Evolutionary conservation across 1,140 invertebrate genomes (phyloP), one percentile per base, ranked within the genome.

Genomic region (Aphelinus certus): DNA sequence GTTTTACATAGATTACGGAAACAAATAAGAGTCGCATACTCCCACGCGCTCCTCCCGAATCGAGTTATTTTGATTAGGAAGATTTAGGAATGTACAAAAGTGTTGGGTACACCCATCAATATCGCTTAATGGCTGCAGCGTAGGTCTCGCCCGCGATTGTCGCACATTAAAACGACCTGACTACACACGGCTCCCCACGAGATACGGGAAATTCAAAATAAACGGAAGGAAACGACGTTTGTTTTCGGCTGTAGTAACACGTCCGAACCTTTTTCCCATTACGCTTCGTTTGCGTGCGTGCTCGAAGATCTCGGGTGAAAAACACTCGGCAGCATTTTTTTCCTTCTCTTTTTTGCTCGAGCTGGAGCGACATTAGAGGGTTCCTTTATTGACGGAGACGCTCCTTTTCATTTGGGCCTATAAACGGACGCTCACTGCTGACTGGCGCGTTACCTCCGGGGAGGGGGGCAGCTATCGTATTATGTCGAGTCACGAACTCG

Each of bases 401-500:
- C 61, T 71, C 69, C 77, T 74, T 70, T 71, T 73, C 71, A 77
- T 73, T 71, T 63, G 26, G 63, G 66, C 70, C 71, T 82, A 82
- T 83, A 74, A 80, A 82, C 75, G 69, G 10, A 55, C 56, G 45
- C 49, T 6, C 26, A 49, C 7, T 48, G 48, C 26, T 5, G 6
- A 53, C 43, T 26, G 7, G 76, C 26, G 26, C 80, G 79, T 84
- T 82, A 80, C 81, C 26, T 26, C 26, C 26, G 26, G 26, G 26
- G 26, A 26, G 26, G 26, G 26, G 26, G 83, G 83, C 83, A 81
- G 82, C 81, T 84, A 83, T 86, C 81, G 83, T 85, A 86, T 88
- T 86, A 88, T 87, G 86, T 86, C 81, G 82, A 86, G 86, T 88
- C 86, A 88, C 86, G 86, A 88, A 88, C 86, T 87, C 86, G 84